Evolutionary conservation across 30 jellyfish, hydroid and myxozoan genomes (phyloP), one percentile per base, ranked within the genome.

Genomic region (Haliclystus octoradiatus): DNA sequence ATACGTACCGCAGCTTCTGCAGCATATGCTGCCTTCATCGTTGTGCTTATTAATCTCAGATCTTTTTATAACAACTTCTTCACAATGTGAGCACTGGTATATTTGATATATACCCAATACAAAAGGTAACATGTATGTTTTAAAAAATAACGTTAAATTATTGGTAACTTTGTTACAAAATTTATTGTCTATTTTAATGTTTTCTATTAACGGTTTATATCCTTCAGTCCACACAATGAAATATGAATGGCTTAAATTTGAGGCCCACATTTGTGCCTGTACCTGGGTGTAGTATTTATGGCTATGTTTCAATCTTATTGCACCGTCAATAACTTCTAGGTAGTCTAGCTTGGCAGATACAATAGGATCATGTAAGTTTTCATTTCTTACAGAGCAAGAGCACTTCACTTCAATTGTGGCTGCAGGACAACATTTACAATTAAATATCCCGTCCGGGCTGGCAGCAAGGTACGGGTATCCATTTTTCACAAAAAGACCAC

Each of bases 281-380:
- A 64, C 61, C 49, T 78, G 92, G 15, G 84, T 78, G 50, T 69
- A 69, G 57, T 78, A 78, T 69, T 78, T 69, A 49, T 68, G 92
- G 57, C 57, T 40, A n/a, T n/a, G n/a, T n/a, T n/a, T n/a, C n/a
- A n/a, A n/a, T n/a, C n/a, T n/a, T n/a, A n/a, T n/a, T n/a, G n/a
- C n/a, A n/a, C n/a, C n/a, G n/a, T n/a, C n/a, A n/a, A n/a, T n/a
- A n/a, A n/a, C n/a, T n/a, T n/a, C n/a, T n/a, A n/a, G n/a, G n/a
- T n/a, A n/a, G n/a, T n/a, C n/a, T n/a, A n/a, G n/a, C n/a, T n/a
- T n/a, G n/a, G n/a, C n/a, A n/a, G n/a, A n/a, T n/a, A n/a, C n/a
- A n/a, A n/a, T n/a, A n/a, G n/a, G n/a, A n/a, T n/a, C n/a, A n/a
- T n/a, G n/a, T n/a, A n/a, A n/a, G n/a, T n/a, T n/a, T n/a, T n/a